Conservation (phyloP, 2,888 invertebrate species). For the Uropetala carovei region DNA sequence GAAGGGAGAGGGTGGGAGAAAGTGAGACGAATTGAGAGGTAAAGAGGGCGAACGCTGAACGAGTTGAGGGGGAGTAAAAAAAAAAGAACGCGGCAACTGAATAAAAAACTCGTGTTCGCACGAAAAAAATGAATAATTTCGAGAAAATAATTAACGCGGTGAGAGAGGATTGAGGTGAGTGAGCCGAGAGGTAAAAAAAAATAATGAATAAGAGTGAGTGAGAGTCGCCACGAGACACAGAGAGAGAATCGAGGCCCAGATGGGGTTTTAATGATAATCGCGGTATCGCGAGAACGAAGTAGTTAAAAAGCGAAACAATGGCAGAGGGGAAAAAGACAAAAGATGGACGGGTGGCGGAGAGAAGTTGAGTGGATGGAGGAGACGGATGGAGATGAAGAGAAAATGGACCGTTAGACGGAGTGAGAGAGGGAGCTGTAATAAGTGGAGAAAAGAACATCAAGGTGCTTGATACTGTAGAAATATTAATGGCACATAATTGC, state of each 20-base stretch:
- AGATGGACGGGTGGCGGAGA: neutral
- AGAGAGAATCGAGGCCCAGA: neutral
- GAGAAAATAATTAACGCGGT: neutral
- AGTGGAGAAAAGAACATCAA: neutral
- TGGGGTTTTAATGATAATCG: constrained; percentile 19
- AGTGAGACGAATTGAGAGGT: neutral
- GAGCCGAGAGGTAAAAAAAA: neutral
- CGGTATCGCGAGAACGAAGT: neutral
- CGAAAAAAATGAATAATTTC: neutral
- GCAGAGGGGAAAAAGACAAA: neutral
- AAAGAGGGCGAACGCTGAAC: too few species aligned
- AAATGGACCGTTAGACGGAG: too few species aligned
- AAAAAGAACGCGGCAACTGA: too few species aligned
- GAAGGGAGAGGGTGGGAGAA: neutral
- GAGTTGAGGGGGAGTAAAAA: too few species aligned
- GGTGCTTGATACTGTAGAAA: neutral
- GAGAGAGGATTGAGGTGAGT: neutral
- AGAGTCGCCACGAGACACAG: neutral
- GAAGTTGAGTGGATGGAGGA: neutral
- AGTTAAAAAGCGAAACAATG: constrained; percentile 4
- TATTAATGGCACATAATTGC: neutral
- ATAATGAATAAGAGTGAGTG: neutral
- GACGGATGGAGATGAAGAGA: neutral
- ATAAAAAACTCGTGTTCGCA: neutral
- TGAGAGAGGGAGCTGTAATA: too few species aligned